Base-by-base conservation (phyloP, 2,113 vertebrate species). In the Calonectris borealis region DNA sequence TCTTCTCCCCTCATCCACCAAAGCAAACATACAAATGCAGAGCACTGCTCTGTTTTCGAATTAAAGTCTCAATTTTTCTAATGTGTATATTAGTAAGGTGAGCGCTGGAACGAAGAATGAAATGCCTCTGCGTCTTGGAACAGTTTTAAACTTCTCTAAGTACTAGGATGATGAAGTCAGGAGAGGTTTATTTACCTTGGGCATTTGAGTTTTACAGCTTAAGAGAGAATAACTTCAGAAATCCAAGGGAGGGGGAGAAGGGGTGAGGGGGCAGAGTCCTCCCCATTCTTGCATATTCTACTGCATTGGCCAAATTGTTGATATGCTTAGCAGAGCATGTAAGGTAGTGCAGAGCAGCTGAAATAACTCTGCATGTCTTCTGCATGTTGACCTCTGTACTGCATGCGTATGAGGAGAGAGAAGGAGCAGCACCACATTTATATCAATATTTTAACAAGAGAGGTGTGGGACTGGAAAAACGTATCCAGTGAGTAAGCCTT, bases 311-410 rank as follows among this genome's bases (percentile, higher is more conserved):
- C 94, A 95, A 83, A 93, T 72, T 94, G 93, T 88, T 64, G 81
- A 80, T 88, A 96, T 26, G 96, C 96, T 97, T 52, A 83, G 93
- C n/a, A 82, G 96, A 98, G 97, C 94, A 14, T 85, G 95, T 7
- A n/a, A 82, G 92, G 72, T 65, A 80, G 55, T 65, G 85, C 73
- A 77, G 95, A 94, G 82, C 97, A 97, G 97, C 96, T 98, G 97
- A 96, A 98, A 97, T 90, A 97, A 95, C 97, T 96, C 88, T 25
- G 42, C 69, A 49, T 0, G 10, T 48, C 90, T 84, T 64, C 72
- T 80, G 54, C 29, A 16, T 18, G 10, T 6, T 70, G 93, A 94
- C 88, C 90, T 91, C 87, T 69, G 44, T 16, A 6, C 90, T 18
- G 14, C 0, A 0, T 27, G 6, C 32, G 16, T 15, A 11, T 8